Conservation (phyloP, 2,888 invertebrate genomes). For the Spisula subtruncata region DNA sequence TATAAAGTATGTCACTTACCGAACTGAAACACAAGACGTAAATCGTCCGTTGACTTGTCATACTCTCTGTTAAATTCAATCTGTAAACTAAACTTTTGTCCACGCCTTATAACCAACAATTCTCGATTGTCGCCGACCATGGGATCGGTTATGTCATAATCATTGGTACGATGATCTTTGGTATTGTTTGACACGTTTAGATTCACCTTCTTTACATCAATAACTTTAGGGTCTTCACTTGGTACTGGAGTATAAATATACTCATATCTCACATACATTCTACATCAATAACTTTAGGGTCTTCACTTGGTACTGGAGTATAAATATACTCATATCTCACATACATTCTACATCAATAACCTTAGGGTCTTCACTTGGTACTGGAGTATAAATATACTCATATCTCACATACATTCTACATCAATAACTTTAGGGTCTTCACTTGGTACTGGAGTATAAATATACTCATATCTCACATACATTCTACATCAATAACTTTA, state of each 20-base stretch:
- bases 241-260: background rate
- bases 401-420: too few species aligned
- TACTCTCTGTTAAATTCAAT: slow-evolving; percentile 92
- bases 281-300: too few species aligned
- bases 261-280: too few species aligned
- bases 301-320: too few species aligned
- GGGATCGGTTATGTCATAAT: slow-evolving; percentile 89
- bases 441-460: too few species aligned
- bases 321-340: too few species aligned
- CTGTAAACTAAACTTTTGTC: slow-evolving; percentile 92
- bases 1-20: slow-evolving; percentile 60
- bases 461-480: too few species aligned
- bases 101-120: slow-evolving; percentile 91
- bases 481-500: too few species aligned
- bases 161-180: slow-evolving; percentile 91
- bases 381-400: too few species aligned
- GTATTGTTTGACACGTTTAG: slow-evolving; percentile 92
- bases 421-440: too few species aligned
- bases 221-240: slow-evolving; percentile 27
- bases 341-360: too few species aligned
- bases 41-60: slow-evolving; percentile 92
- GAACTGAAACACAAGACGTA: slow-evolving; percentile 93
- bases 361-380: too few species aligned
- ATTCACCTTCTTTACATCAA: slow-evolving; percentile 89
- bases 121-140: slow-evolving; percentile 87